Evolutionary conservation across 2,888 invertebrate genomes (phyloP).

Genomic region (Dolichomitus sp.): DNA sequence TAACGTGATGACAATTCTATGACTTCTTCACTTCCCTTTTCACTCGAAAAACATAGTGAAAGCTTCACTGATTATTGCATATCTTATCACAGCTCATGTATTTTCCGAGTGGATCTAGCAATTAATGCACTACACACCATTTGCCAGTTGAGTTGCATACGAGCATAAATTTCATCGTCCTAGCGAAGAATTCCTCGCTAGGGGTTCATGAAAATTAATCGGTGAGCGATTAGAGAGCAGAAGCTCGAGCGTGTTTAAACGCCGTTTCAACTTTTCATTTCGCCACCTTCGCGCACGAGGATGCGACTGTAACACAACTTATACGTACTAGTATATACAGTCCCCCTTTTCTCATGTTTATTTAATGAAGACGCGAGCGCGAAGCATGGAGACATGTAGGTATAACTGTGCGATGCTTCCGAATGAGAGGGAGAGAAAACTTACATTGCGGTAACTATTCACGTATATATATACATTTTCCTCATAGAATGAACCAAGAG

Average conservation of each 20-base stretch:
- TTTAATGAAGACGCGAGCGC: constrained; percentile 73
- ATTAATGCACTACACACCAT: constrained; percentile 27
- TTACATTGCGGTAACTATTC: constrained; percentile 46
- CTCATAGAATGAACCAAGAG: constrained; percentile 20
- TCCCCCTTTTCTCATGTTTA: constrained; percentile 72
- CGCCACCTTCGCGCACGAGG: constrained; percentile 68
- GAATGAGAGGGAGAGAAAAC: constrained; percentile 59
- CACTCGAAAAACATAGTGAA: not conserved
- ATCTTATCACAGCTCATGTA: constrained; percentile 19
- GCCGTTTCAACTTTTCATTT: constrained; percentile 73
- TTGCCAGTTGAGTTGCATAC: constrained; percentile 22
- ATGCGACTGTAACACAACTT: constrained; percentile 56
- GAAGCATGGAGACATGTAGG: constrained; percentile 57
- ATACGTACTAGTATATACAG: constrained; percentile 34
- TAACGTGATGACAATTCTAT: not conserved
- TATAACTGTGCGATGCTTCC: constrained; percentile 60
- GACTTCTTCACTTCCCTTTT: not conserved
- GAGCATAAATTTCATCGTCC: constrained; percentile 37
- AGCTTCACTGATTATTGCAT: constrained; percentile 10
- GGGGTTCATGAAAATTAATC: constrained; percentile 62
- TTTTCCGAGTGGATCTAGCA: constrained; percentile 19
- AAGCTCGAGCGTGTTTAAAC: constrained; percentile 57
- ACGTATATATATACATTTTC: constrained; percentile 34
- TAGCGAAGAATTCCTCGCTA: not conserved
- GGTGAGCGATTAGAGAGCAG: constrained; percentile 64